These are phyloP conservation scores for Synanthedon tipuliformis DNA, from an alignment of 2,888 invertebrate species.

Conservation along the genomic window DNA sequence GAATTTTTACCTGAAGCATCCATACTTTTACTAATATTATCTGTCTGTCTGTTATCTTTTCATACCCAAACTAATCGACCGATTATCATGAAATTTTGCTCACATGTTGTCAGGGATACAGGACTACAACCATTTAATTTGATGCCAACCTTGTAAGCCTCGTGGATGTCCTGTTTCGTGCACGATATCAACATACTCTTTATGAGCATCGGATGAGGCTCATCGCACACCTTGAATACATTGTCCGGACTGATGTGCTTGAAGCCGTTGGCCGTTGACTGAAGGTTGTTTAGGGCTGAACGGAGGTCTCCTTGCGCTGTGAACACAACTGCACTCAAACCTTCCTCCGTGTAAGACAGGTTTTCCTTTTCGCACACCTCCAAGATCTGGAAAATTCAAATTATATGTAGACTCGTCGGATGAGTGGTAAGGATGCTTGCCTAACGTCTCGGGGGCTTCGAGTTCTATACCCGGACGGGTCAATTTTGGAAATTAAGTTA, in stretches of 20 bases:
- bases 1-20: no score
- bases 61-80: no score
- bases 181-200: slow-evolving; percentile 92
- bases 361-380: slow-evolving; percentile 55
- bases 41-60: no score
- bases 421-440: no score
- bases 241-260: slow-evolving; percentile 90
- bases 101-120: no score
- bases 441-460: no score
- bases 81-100: no score
- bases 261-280: slow-evolving; percentile 90
- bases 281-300: slow-evolving; percentile 96
- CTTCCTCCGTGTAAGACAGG: slow-evolving; percentile 89
- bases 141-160: slow-evolving; percentile 76
- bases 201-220: slow-evolving; percentile 95
- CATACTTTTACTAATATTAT: no score
- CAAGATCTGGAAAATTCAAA: slow-evolving; percentile 28
- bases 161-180: slow-evolving; percentile 81
- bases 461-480: no score
- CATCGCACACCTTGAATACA: slow-evolving; percentile 99
- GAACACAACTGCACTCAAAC: slow-evolving; percentile 95
- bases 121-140: not conserved
- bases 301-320: slow-evolving; percentile 99
- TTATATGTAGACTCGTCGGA: no score
- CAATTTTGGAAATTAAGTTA: no score